Conservation (phyloP, 2,113 vertebrate species). For the Dipodomys spectabilis region DNA sequence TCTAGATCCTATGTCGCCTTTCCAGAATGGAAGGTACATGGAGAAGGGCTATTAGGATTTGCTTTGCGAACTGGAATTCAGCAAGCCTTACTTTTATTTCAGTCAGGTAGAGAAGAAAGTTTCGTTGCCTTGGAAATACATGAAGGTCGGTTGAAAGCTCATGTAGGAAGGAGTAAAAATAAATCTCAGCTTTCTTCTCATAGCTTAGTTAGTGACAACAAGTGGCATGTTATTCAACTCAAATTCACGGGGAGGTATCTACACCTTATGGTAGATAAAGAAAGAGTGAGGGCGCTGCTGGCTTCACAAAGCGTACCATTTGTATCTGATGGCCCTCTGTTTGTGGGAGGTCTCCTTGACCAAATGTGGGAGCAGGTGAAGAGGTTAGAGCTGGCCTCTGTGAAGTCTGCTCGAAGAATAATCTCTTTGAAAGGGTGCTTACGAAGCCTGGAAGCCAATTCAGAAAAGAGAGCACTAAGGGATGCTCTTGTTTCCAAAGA, state of each 20-base stretch:
- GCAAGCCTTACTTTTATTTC: constrained; percentile 92
- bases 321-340: constrained; percentile 88
- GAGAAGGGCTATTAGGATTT: constrained; percentile 87
- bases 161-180: constrained; percentile 85
- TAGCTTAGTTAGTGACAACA: constrained; percentile 87
- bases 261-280: constrained; percentile 89
- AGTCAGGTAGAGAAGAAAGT: constrained; percentile 87
- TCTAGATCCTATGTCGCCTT: constrained; percentile 92
- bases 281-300: constrained; percentile 86
- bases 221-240: constrained; percentile 90
- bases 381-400: constrained; percentile 87
- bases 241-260: constrained; percentile 87
- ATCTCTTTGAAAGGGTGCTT: constrained; percentile 95
- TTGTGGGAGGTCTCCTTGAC: constrained; percentile 91
- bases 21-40: constrained; percentile 85
- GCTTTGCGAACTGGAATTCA: constrained; percentile 88
- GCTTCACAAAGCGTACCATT: constrained; percentile 82
- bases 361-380: constrained; percentile 85
- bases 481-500: constrained; percentile 92
- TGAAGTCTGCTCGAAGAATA: constrained; percentile 88
- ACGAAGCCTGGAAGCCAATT: constrained; percentile 88
- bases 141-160: constrained; percentile 88
- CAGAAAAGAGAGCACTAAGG: constrained; percentile 88
- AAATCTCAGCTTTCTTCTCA: constrained; percentile 88
- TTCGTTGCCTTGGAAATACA: constrained; percentile 93